Base-by-base conservation (phyloP, 2,888 invertebrate genomes). In the Drosophila cracens region DNA sequence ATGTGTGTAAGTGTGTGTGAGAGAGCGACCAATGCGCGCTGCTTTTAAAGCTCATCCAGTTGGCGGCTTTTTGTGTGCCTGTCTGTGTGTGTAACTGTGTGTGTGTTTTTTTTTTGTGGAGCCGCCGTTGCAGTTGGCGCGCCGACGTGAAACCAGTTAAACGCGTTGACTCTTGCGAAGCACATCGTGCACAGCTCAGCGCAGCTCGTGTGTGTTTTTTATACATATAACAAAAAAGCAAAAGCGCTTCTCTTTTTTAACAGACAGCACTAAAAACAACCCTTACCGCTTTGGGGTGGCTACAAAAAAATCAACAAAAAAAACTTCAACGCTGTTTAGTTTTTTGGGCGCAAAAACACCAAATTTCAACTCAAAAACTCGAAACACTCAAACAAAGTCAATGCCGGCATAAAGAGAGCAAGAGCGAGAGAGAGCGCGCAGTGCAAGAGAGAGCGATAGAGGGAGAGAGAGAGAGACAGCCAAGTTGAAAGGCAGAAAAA, bases 121-220 rank as follows among this genome's bases (percentile, higher is more conserved):
- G 61, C 78, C 82, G 77, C 46, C 46, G 81, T 62, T 82, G 84
- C 87, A 83, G 75, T 89, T 87, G 84, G 74, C 83, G 84, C 83
- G 87, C 74, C 83, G 82, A 82, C 86, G 89, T 83, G 83, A 90
- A 90, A 89, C 90, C 82, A 84, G 89, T 90, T 86, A 90, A 91
- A 87, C 87, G 82, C 82, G 82, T 77, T 75, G 70, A 82, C 76
- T 77, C 83, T 59, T 51, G 29, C 58, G 61, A 69, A 76, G 76
- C 82, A 79, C 79, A 79, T 77, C 79, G 82, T 70, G 76, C 74
- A 72, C 70, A 74, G 71, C 70, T 56, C 56, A 56, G 38, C 56
- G 76, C 21, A 33, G 33, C 33, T 33, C 34, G 67, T 56, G 43
- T 52, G 69, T 76, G 74, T 73, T 84, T 70, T 87, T 84, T 82